Evolutionary conservation across 23 tunicate species (phyloP), one percentile per base, ranked within the genome.

Genomic region (Ascidia mentula): DNA sequence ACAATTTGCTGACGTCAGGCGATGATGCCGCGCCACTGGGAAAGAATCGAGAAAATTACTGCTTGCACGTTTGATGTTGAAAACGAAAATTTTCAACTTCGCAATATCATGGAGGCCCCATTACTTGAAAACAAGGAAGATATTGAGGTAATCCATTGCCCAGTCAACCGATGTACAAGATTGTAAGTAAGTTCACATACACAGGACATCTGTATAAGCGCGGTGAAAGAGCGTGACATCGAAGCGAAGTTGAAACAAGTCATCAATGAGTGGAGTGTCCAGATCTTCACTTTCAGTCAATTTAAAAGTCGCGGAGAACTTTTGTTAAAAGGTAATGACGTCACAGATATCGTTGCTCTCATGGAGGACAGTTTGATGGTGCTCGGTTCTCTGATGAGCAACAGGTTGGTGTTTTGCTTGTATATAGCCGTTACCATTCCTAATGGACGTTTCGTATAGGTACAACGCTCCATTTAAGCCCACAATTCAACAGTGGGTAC

Each of bases 1-100:
- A 53, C 22, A 26, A 5, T 12, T 72, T 70, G 31, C 32, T 65
- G 34, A 12, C 35, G 26, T 35, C 22, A 86, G 89, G 96, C 96
- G 28, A 90, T 90, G 96, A 81, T 90, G 90, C 79, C 83, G 22
- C 79, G 96, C 13, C 96, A 90, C 72, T 90, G 96, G 96, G 96
- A 84, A 31, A 40, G 96, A 61, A 90, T 90, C 37, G 96, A 90
- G 76, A 82, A 80, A 72, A 72, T 90, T 65, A 86, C 90, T 6
- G 40, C 74, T 8, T 78, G 80, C 75, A 60, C 74, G 9, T 90
- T 90, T 69, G 87, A 87, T 40, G 84, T 90, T 32, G 96, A 90
- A 42, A 87, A 90, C 40, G 96, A 90, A 80, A 80, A 85, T 77
- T 90, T 90, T 59, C 80, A 61, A 32, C 90, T 90, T 30, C 83